Evolutionary conservation across 2,797 vertebrate genomes (phyloP).

Genomic region (Erpetoichthys calabaricus): DNA sequence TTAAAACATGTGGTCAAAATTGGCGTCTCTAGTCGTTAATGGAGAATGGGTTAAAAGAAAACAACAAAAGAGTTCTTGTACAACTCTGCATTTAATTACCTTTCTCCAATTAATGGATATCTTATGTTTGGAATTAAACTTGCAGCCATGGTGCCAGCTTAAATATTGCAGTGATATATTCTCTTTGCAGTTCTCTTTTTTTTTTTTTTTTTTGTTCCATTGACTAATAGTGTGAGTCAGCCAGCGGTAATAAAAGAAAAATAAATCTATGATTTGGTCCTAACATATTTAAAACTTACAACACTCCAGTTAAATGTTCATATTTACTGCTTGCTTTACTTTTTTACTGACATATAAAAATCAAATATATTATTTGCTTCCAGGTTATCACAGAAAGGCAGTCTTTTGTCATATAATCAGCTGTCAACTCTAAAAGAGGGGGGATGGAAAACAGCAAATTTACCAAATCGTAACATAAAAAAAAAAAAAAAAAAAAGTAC

Average conservation of each 20-base stretch:
- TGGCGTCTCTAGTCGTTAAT: no score
- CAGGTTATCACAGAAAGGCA: no score
- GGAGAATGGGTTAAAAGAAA: neutral
- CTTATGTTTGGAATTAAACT: slow-evolving; percentile 10
- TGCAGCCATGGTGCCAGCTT: slow-evolving; percentile 7
- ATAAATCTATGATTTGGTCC: neutral
- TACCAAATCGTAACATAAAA: no score
- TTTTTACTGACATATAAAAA: no score
- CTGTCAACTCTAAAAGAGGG: no score
- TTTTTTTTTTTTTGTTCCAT: slow-evolving; percentile 5
- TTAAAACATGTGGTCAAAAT: no score
- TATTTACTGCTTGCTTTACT: no score
- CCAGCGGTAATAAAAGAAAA: slow-evolving; percentile 9
- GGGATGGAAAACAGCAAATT: no score
- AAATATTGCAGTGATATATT: slow-evolving; percentile 23
- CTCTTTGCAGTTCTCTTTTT: slow-evolving; percentile 11
- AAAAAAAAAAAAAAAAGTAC: no score
- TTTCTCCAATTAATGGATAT: neutral
- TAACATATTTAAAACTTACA: slow-evolving; percentile 4
- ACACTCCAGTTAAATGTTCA: slow-evolving; percentile 4
- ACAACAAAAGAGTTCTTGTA: neutral
- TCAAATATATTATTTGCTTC: no score
- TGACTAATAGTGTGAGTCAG: slow-evolving; percentile 5
- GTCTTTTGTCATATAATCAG: no score
- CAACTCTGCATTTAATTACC: neutral